Conservation (phyloP, 2,113 vertebrate genomes). For the Solea solea region DNA sequence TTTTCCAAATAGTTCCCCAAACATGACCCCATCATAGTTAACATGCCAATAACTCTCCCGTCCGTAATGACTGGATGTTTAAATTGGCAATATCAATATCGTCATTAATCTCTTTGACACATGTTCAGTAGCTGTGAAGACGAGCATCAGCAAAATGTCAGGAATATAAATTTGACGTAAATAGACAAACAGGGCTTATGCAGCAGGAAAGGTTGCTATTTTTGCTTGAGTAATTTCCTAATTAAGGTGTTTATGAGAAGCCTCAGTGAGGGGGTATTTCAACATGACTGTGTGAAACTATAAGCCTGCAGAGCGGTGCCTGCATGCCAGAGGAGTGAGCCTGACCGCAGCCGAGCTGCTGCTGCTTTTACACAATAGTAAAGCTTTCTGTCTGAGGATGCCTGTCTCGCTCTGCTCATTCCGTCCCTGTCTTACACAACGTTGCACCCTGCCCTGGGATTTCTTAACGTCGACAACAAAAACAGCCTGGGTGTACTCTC, state of each 20-base stretch:
- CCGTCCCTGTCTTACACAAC: constrained; percentile 48
- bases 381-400: constrained; percentile 52
- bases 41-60: neutral
- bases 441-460: constrained; percentile 57
- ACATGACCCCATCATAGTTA: constrained; percentile 1
- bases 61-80: constrained; percentile 19
- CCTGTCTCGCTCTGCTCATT: constrained; percentile 49
- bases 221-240: constrained; percentile 40
- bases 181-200: neutral
- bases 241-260: constrained; percentile 56
- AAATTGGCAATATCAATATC: neutral
- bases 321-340: constrained; percentile 61
- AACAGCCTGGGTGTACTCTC: neutral
- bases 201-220: constrained; percentile 6
- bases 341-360: constrained; percentile 59
- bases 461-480: constrained; percentile 34
- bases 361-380: constrained; percentile 66
- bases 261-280: constrained; percentile 55
- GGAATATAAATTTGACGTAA: neutral
- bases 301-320: constrained; percentile 44
- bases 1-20: constrained; percentile 3
- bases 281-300: constrained; percentile 59
- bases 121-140: neutral
- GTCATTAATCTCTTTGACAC: constrained; percentile 27
- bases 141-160: neutral